phyloP scores from a whole-genome alignment of 2,888 invertebrate genomes.

The Galerucella calmariensis region DNA sequence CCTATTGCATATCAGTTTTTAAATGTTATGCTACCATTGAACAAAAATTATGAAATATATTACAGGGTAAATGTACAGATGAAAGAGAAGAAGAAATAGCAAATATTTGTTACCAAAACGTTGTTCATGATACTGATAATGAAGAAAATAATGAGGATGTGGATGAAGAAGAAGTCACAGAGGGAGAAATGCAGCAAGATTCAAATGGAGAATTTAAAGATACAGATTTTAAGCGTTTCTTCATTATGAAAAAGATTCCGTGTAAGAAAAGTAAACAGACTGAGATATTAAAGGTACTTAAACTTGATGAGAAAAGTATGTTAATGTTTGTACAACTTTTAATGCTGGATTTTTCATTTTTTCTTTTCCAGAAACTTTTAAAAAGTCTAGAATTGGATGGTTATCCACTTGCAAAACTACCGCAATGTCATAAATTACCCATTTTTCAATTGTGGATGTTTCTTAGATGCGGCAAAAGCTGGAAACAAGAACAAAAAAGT shows the following conservation, averaged over 20 bases:
- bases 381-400: conserved; percentile 53
- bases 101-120: neutral
- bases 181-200: neutral
- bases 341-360: neutral
- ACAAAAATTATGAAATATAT: neutral
- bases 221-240: conserved; percentile 50
- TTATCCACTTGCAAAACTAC: conserved; percentile 61
- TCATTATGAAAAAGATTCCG: conserved; percentile 56
- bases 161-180: neutral
- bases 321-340: no score
- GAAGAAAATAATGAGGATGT: conserved; percentile 8
- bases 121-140: conserved; percentile 4
- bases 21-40: neutral
- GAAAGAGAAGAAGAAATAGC: conserved; percentile 7
- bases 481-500: conserved; percentile 53
- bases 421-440: conserved; percentile 59
- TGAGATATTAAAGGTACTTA: conserved; percentile 50
- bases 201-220: conserved; percentile 16
- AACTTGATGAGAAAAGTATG: no score
- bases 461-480: conserved; percentile 54
- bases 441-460: conserved; percentile 62
- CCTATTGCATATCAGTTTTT: neutral
- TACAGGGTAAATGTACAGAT: neutral
- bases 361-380: conserved; percentile 6
- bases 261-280: conserved; percentile 48